phyloP scores from a whole-genome alignment of 2,797 vertebrate species.

The Hipposideros larvatus region DNA sequence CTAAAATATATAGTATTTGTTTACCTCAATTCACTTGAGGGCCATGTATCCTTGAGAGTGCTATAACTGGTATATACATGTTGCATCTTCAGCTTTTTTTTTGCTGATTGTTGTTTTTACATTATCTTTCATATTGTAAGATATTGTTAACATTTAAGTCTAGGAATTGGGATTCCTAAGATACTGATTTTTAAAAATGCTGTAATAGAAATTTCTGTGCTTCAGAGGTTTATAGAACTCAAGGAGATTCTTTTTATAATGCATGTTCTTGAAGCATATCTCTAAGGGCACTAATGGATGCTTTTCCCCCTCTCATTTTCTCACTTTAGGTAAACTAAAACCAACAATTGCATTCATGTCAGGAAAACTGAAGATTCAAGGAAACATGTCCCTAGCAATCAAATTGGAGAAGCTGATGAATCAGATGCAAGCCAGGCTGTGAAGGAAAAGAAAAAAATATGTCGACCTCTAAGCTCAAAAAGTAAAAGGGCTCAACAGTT shows the following conservation, averaged over 20 bases:
- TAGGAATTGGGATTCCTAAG: constrained; percentile 42
- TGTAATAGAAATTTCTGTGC: constrained; percentile 55
- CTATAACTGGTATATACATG: background rate
- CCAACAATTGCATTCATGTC: constrained; percentile 94
- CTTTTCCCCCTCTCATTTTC: constrained; percentile 58
- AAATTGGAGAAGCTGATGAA: constrained; percentile 93
- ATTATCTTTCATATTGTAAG: background rate
- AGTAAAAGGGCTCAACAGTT: constrained; percentile 61
- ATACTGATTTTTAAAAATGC: constrained; percentile 50
- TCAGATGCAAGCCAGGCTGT: constrained; percentile 91
- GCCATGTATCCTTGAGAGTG: background rate
- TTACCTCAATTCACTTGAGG: constrained; percentile 15
- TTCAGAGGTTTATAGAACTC: constrained; percentile 52
- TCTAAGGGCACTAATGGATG: constrained; percentile 43
- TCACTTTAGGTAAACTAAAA: constrained; percentile 93
- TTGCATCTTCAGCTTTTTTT: constrained; percentile 51
- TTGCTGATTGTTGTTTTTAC: constrained; percentile 55
- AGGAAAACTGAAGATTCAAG: constrained; percentile 93
- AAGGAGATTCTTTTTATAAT: background rate
- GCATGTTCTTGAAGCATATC: constrained; percentile 50
- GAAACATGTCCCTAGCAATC: constrained; percentile 91
- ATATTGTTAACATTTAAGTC: constrained; percentile 61
- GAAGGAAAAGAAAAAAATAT: constrained; percentile 68
- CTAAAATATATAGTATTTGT: constrained; percentile 50
- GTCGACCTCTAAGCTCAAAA: constrained; percentile 55